A percentile compares a stretch with the other conserved stretches of the same genome.
Evolutionary conservation across 2,797 vertebrate species (phyloP).

Genomic region (Chloroceryle inda): DNA sequence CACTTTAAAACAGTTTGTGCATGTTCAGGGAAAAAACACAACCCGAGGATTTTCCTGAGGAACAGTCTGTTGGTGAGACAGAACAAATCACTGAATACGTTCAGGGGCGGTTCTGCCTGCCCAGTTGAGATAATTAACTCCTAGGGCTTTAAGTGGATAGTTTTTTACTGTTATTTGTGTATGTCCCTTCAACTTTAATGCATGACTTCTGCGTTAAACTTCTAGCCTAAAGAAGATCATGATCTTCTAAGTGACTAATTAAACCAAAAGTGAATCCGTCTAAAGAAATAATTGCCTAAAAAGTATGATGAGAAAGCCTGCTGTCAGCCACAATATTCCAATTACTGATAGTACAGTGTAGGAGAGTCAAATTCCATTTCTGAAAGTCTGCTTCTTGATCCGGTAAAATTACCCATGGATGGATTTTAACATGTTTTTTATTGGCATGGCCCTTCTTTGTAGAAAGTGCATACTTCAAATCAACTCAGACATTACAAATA

Average conservation of each 20-base stretch:
- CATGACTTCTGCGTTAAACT: neutral
- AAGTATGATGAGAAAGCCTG: neutral
- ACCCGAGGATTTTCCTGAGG: conserved; percentile 34
- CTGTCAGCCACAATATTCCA: conserved; percentile 1
- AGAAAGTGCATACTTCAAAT: neutral
- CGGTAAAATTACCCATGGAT: neutral
- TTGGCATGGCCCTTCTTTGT: neutral
- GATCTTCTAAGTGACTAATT: conserved; percentile 13
- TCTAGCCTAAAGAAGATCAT: neutral
- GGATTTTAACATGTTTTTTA: neutral
- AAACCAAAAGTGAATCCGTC: conserved; percentile 1
- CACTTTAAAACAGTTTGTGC: conserved; percentile 44
- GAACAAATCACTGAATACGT: neutral
- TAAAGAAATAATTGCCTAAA: neutral
- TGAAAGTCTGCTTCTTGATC: neutral
- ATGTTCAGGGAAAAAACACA: neutral
- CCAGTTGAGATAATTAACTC: neutral
- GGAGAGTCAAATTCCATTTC: neutral
- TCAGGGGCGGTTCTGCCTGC: neutral
- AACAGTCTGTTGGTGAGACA: conserved; percentile 10
- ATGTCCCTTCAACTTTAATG: neutral
- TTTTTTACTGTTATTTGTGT: neutral
- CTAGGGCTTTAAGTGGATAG: neutral
- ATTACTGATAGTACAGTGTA: neutral
- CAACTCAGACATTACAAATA: neutral